A percentile compares a stretch with the other conserved stretches of the same genome.
phyloP scores from a whole-genome alignment of 2,888 invertebrate genomes.

The Eupithecia insigniata region DNA sequence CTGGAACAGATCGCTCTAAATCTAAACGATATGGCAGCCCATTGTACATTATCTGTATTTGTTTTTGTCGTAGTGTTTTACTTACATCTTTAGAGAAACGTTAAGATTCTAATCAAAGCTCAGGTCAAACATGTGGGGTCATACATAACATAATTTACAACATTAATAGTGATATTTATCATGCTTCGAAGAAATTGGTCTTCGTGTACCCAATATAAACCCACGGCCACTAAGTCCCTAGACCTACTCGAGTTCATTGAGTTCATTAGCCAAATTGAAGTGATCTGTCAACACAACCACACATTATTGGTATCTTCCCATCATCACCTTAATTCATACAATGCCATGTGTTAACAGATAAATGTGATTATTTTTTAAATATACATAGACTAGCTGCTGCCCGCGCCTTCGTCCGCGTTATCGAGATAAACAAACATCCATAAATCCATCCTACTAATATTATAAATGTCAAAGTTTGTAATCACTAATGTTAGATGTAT shows the following conservation, averaged over 20 bases:
- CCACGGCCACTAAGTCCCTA: background rate
- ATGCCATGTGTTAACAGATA: slow-evolving; percentile 24
- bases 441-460: too few relatives aligned
- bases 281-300: slow-evolving; percentile 20
- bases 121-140: background rate
- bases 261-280: slow-evolving; percentile 24
- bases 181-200: background rate
- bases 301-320: slow-evolving; percentile 19
- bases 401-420: too few relatives aligned
- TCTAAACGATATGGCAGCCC: too few relatives aligned
- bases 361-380: slow-evolving; percentile 18
- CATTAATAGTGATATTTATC: background rate
- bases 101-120: background rate
- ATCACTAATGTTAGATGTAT: too few relatives aligned
- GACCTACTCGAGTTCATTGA: slow-evolving; percentile 7
- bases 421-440: too few relatives aligned
- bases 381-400: too few relatives aligned
- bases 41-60: too few relatives aligned
- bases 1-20: too few relatives aligned
- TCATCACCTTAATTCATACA: slow-evolving; percentile 31
- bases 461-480: too few relatives aligned
- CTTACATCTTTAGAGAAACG: background rate
- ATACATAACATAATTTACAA: background rate
- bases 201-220: background rate
- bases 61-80: too few relatives aligned